Evolutionary conservation across 2,797 vertebrate species (phyloP), one percentile per base, ranked within the genome.

Genomic region (Eospalax fontanierii): DNA sequence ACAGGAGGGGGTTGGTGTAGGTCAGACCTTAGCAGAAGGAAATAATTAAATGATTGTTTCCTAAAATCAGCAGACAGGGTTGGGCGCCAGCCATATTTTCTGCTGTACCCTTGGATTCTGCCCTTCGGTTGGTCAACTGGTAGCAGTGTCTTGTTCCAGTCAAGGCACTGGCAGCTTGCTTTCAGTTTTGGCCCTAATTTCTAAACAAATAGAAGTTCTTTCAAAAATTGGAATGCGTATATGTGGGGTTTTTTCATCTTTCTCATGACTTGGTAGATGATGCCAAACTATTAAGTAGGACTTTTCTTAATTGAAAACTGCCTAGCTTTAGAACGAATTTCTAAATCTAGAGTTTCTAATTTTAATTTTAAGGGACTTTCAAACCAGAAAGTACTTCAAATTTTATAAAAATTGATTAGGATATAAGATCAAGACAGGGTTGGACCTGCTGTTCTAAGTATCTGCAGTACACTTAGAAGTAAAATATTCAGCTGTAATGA

Each of bases 21-120:
- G 91, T 88, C 86, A 94, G 85, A 97, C 74, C 19, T 70, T 38
- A 68, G 81, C 94, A 94, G 96, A 97, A 95, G 95, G 93, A 97
- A 96, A 90, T 78, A 93, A 97, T 95, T 95, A 97, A 95, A 95
- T n/a, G 94, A 50, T 43, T 4, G 0, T 86, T 96, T 93, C 84
- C 90, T 96, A 59, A 92, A 94, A 96, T 59, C 50, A 87, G 71
- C 88, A 71, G 96, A 38, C 28, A 2, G 35, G 57, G 24, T 16
- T 89, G 86, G 79, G 92, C 90, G 82, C 75, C 89, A 86, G 30
- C 22, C 33, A 2, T 70, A 54, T 68, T 89, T 76, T 40, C 78
- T 50, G 33, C 4, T 61, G 63, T 30, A 21, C 54, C 28, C 91
- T 83, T 26, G 68, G 92, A 85, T 73, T 73, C 46, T n/a, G 54